Evolutionary conservation across 2,113 vertebrate species (phyloP).

Genomic region (Motacilla tschutschensis): DNA sequence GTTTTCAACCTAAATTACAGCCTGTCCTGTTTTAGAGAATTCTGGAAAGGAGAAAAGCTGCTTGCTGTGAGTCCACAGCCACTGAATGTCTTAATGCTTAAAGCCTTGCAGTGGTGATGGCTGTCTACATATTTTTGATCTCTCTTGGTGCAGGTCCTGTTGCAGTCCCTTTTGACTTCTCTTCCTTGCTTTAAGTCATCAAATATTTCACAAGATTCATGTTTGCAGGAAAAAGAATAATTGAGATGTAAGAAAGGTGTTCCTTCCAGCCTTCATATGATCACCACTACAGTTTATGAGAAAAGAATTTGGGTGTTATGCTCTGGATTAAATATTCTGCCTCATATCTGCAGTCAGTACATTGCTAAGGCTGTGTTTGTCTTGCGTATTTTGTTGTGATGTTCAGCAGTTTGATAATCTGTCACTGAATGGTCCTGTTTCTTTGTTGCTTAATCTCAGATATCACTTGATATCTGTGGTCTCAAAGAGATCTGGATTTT

Average conservation of each 20-base stretch:
- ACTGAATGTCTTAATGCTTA: neutral
- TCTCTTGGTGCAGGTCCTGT: neutral
- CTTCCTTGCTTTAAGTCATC: neutral
- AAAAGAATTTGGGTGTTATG: neutral
- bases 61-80: neutral
- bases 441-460: neutral
- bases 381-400: neutral
- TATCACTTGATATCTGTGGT: neutral
- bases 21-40: neutral
- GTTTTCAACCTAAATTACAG: neutral
- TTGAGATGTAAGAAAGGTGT: neutral
- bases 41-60: neutral
- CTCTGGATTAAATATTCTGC: neutral
- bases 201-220: neutral
- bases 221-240: neutral
- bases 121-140: rapidly evolving
- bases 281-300: neutral
- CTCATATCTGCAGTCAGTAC: neutral
- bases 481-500: neutral
- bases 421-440: neutral
- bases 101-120: neutral
- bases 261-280: neutral
- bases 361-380: neutral
- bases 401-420: neutral
- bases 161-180: neutral